Percentiles rank a stretch among this genome's conserved stretches.
phyloP scores from a whole-genome alignment of 92 coral and sea anemone species.

The Heteractis magnifica region DNA sequence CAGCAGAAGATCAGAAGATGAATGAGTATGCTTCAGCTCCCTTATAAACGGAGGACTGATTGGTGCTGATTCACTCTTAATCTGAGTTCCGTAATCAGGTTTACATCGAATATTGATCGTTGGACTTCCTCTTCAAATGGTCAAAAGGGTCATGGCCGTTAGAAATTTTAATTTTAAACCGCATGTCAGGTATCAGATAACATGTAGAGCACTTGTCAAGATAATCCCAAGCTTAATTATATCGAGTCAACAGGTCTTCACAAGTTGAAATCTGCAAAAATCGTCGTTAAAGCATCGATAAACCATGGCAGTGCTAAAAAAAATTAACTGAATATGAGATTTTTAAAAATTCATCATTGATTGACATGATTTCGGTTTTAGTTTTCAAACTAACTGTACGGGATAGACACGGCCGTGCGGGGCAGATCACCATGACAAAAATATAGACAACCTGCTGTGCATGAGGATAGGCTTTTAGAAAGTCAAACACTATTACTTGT shows the following conservation, averaged over 20 bases:
- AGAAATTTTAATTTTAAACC: not conserved
- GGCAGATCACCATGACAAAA: too few species aligned
- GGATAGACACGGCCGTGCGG: too few species aligned
- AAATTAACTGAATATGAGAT: not conserved
- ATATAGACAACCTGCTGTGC: too few species aligned
- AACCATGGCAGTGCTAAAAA: not conserved
- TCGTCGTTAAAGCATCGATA: not conserved
- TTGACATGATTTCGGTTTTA: too few species aligned
- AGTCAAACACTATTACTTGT: too few species aligned
- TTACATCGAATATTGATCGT: not conserved
- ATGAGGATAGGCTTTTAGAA: too few species aligned
- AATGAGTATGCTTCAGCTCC: not conserved
- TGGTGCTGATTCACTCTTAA: not conserved
- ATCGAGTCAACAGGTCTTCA: constrained; percentile 3
- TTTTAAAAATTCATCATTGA: too few species aligned
- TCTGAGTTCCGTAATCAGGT: not conserved
- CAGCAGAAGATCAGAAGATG: too few species aligned
- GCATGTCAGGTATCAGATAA: not conserved
- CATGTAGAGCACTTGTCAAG: not conserved
- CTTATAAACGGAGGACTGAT: not conserved
- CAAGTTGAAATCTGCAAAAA: not conserved
- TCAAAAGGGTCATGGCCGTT: not conserved
- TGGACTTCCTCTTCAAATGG: constrained; percentile 4
- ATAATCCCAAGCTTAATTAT: not conserved
- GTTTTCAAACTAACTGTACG: too few species aligned